phyloP scores from a whole-genome alignment of 2,888 invertebrate genomes.

The Byasa hedistus region DNA sequence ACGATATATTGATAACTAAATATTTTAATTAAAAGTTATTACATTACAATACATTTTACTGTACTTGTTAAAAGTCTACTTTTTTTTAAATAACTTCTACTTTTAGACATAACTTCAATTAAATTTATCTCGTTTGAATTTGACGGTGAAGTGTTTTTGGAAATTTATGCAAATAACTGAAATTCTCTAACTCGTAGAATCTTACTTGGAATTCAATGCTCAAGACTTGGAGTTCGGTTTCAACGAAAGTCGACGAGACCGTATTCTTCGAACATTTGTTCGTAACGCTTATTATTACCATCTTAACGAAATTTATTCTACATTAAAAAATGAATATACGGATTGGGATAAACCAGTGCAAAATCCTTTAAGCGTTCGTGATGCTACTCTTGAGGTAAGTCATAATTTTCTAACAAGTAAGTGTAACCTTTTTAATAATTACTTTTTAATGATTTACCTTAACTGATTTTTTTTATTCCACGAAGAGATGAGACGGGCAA shows the following conservation, averaged over 20 bases:
- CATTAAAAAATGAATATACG: conserved; percentile 96
- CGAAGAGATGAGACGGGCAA: too few relatives aligned
- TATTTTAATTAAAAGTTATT: too few relatives aligned
- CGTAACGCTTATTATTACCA: conserved; percentile 97
- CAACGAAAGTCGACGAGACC: conserved; percentile 91
- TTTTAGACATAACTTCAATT: conserved; percentile 10
- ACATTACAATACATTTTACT: too few relatives aligned
- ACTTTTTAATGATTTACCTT: too few relatives aligned
- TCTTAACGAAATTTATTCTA: conserved; percentile 96
- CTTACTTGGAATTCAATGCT: conserved; percentile 89
- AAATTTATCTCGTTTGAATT: conserved; percentile 27
- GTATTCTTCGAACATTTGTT: conserved; percentile 93
- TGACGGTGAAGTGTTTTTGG: conserved; percentile 39
- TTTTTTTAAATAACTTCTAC: neutral
- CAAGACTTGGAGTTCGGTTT: conserved; percentile 95
- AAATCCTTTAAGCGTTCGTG: conserved; percentile 91
- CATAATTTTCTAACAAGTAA: neutral
- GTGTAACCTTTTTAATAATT: too few relatives aligned
- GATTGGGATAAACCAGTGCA: conserved; percentile 96
- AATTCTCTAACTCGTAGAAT: conserved; percentile 80
- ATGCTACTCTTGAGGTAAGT: conserved; percentile 86
- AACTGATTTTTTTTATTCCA: too few relatives aligned
- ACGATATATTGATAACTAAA: too few relatives aligned
- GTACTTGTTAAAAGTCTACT: neutral
- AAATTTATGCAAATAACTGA: conserved; percentile 64